A percentile compares a stretch with the other conserved stretches of the same genome.
Conservation (phyloP, 2,888 invertebrate genomes). For the Spodoptera littoralis region DNA sequence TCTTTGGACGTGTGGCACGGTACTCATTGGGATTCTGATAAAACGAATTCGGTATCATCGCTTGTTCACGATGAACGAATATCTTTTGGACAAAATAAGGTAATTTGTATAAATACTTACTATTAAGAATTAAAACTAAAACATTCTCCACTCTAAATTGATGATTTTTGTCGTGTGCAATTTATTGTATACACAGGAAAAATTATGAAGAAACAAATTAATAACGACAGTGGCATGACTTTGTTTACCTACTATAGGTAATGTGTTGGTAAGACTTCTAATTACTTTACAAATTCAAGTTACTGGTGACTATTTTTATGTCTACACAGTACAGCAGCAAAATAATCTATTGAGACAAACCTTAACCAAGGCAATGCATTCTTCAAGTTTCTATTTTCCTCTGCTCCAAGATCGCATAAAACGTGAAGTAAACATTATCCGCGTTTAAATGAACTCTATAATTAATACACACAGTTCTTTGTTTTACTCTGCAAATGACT, state of each 20-base stretch:
- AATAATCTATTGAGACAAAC: too few relatives aligned
- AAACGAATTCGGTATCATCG: constrained; percentile 90
- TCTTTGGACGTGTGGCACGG: constrained; percentile 92
- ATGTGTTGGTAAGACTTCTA: too few relatives aligned
- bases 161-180: constrained; percentile 18
- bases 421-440: constrained; percentile 36
- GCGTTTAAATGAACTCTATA: constrained; percentile 34
- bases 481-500: constrained; percentile 36
- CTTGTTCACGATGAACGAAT: constrained; percentile 88
- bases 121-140: constrained; percentile 45
- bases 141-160: constrained; percentile 27
- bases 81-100: constrained; percentile 78
- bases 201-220: constrained; percentile 7
- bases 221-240: neutral
- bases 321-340: too few relatives aligned
- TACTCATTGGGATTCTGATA: constrained; percentile 91
- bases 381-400: constrained; percentile 18
- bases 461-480: constrained; percentile 38
- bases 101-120: constrained; percentile 65
- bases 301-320: too few relatives aligned
- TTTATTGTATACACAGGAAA: constrained; percentile 23
- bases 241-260: neutral
- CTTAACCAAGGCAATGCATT: neutral
- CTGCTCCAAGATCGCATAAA: constrained; percentile 32
- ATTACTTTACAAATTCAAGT: too few relatives aligned